phyloP scores from a whole-genome alignment of 35 echinoderm and acorn worm genomes.

The Apostichopus parvimensis region DNA sequence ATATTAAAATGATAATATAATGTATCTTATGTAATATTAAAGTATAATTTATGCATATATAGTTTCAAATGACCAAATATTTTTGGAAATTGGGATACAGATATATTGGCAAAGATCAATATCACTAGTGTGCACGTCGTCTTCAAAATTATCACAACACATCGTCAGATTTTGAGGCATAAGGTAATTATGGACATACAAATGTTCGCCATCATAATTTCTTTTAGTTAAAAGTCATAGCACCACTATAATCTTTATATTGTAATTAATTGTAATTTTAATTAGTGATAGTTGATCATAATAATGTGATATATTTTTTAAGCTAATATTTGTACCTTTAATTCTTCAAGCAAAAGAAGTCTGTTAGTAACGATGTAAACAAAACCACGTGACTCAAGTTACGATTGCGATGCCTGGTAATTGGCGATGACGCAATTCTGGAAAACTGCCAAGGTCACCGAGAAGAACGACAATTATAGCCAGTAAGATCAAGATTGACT shows the following conservation, averaged over 20 bases:
- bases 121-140: not conserved
- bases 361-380: conserved; percentile 40
- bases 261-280: not conserved
- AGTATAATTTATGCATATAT: no score
- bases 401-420: conserved; percentile 16
- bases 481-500: not conserved
- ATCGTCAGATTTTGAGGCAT: not conserved
- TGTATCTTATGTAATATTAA: no score
- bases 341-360: not conserved
- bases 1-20: no score
- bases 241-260: no score
- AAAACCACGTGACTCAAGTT: conserved; percentile 39
- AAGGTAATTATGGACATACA: not conserved
- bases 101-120: not conserved
- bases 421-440: conserved; percentile 39
- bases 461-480: not conserved
- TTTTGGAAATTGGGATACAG: no score
- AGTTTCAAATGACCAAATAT: no score
- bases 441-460: conserved; percentile 39
- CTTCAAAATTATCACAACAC: not conserved
- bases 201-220: no score
- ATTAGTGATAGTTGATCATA: not conserved
- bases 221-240: no score
- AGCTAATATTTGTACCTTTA: no score
- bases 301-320: no score